phyloP scores from a whole-genome alignment of 2,797 vertebrate genomes.

The Eutrigla gurnardus region DNA sequence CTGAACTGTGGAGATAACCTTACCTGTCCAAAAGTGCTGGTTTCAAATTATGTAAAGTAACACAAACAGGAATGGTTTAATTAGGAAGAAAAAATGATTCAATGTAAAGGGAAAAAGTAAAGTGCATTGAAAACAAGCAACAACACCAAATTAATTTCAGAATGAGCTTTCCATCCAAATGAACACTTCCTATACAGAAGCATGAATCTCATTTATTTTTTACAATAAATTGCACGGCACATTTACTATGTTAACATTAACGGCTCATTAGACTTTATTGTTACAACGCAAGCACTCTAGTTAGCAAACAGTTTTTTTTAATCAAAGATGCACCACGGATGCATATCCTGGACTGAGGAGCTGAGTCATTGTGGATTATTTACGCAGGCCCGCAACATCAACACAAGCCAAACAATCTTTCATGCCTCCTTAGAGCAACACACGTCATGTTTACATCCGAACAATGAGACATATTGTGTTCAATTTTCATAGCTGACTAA shows the following conservation, averaged over 20 bases:
- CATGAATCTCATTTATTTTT: background rate
- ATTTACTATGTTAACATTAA: background rate
- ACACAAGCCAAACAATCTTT: slow-evolving; percentile 24
- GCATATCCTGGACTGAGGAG: slow-evolving; percentile 71
- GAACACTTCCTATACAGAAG: background rate
- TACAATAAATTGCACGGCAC: background rate
- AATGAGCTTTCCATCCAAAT: background rate
- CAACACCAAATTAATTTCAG: background rate
- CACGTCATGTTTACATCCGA: slow-evolving; percentile 46
- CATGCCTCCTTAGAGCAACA: slow-evolving; percentile 65
- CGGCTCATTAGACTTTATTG: slow-evolving; percentile 9
- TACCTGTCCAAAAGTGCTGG: too few species aligned
- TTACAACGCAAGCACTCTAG: slow-evolving; percentile 24
- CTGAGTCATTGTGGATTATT: slow-evolving; percentile 62
- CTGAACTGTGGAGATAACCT: too few species aligned
- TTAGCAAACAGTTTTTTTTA: slow-evolving; percentile 5
- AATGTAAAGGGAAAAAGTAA: too few species aligned
- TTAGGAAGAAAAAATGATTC: too few species aligned
- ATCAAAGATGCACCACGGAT: slow-evolving; percentile 64
- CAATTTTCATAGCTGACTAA: slow-evolving; percentile 5
- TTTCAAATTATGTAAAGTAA: too few species aligned
- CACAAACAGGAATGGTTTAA: too few species aligned
- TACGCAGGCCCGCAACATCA: slow-evolving; percentile 41
- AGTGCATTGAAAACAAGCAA: too few species aligned
- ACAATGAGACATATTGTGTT: slow-evolving; percentile 49